Base-by-base conservation (phyloP, 2,888 invertebrate species). In the Caenorhabditis zanzibari region DNA sequence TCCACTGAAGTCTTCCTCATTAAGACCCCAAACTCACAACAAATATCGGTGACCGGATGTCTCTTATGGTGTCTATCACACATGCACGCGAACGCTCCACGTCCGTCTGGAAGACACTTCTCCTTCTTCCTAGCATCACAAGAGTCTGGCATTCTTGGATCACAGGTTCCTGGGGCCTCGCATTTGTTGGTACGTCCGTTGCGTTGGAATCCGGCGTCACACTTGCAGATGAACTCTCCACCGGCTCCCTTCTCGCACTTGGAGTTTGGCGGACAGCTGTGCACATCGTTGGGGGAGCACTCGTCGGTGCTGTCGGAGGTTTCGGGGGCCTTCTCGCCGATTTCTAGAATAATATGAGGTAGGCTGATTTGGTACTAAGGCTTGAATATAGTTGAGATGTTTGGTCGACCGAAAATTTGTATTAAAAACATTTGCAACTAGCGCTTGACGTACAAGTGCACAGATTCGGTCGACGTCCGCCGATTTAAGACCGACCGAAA, bases 31-130 rank as follows among this genome's bases (percentile, higher is more conserved):
- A 82, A 86, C 87, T 84, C 38, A 89, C 88, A 81, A 82, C 90
- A 90, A 47, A 90, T 86, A 58, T 85, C 88, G 52, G 91, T 91
- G 76, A 90, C 90, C 5, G 88, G 86, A 71, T 91, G 89, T 69
- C 91, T 61, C 44, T 72, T 82, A 72, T 83, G 86, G 68, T 86
- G 81, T 68, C 87, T 63, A 47, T 88, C 88, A 64, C 91, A 91
- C 76, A 90, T 90, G 80, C 91, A 91, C 14, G 87, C 88, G 85
- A 87, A 87, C 24, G 80, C 81, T 24, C 89, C 88, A 5, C 71
- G 47, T 32, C 74, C 74, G 63, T 85, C 82, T 41, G 86, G 85
- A 22, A 88, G 83, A 64, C 88, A 88, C 35, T 74, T 73, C 54
- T 84, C 87, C 59, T 85, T 85, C 80, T 90, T 90, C 28, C 91